These are phyloP conservation scores for Acanthosepion esculentum DNA, from an alignment of 2,888 invertebrate species.

Conservation along the genomic window DNA sequence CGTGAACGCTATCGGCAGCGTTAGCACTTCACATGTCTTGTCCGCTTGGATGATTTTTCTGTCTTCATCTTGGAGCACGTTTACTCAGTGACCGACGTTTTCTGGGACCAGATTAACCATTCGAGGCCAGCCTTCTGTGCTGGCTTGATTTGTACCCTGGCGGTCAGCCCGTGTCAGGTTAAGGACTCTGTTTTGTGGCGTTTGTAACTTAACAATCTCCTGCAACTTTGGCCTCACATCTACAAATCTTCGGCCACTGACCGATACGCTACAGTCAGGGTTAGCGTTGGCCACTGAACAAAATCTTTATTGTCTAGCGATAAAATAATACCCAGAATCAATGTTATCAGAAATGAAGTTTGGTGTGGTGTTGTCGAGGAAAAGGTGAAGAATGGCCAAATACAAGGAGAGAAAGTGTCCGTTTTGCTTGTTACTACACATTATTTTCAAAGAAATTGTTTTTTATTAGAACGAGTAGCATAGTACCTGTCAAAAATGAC, in stretches of 20 bases:
- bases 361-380: too few species aligned
- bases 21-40: background rate
- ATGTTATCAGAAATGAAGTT: background rate
- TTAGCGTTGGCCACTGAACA: background rate
- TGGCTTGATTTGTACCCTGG: background rate
- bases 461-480: too few species aligned
- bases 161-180: background rate
- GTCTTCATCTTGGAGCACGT: conserved; percentile 13
- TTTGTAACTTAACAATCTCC: background rate
- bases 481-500: too few species aligned
- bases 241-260: background rate
- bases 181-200: conserved; percentile 18
- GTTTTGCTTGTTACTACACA: background rate
- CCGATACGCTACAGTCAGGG: background rate
- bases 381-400: too few species aligned
- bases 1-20: background rate
- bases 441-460: background rate
- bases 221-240: background rate
- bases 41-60: background rate
- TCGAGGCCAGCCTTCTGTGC: background rate
- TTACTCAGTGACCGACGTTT: background rate
- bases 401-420: background rate
- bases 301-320: background rate
- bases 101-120: background rate
- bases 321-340: background rate